Conservation (phyloP, 1,140 invertebrate genomes). For the Eumeta japonica region DNA sequence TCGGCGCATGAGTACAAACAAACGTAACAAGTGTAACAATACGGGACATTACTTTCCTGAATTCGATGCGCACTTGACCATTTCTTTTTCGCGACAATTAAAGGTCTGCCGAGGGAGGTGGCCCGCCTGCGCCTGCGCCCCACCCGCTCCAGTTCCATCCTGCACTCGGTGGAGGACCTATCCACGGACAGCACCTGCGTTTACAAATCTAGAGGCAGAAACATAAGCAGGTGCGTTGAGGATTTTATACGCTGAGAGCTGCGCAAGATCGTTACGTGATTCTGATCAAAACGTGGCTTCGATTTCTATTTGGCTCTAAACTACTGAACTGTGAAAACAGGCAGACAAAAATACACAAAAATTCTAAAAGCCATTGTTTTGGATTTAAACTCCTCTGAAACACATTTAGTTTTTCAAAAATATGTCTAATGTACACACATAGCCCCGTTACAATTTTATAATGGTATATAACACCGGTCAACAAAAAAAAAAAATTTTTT, state of each 20-base stretch:
- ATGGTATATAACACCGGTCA: no score
- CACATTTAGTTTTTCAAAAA: no score
- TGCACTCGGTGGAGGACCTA: slow-evolving; percentile 72
- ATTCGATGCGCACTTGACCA: neutral
- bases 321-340: neutral
- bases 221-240: slow-evolving; percentile 40
- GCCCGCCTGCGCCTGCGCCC: slow-evolving; percentile 45
- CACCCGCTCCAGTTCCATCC: slow-evolving; percentile 66
- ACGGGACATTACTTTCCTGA: neutral
- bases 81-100: neutral
- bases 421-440: no score
- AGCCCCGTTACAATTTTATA: no score
- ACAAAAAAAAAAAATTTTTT: no score
- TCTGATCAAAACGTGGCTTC: no score
- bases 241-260: no score
- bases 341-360: no score
- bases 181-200: slow-evolving; percentile 74
- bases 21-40: neutral
- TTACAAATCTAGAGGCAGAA: slow-evolving; percentile 61
- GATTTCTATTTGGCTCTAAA: no score
- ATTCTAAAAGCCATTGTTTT: neutral
- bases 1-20: neutral
- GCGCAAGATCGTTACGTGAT: no score
- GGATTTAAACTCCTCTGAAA: no score
- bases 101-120: slow-evolving; percentile 39